Conservation (phyloP, 2,113 vertebrate species). For the Siniperca chuatsi region DNA sequence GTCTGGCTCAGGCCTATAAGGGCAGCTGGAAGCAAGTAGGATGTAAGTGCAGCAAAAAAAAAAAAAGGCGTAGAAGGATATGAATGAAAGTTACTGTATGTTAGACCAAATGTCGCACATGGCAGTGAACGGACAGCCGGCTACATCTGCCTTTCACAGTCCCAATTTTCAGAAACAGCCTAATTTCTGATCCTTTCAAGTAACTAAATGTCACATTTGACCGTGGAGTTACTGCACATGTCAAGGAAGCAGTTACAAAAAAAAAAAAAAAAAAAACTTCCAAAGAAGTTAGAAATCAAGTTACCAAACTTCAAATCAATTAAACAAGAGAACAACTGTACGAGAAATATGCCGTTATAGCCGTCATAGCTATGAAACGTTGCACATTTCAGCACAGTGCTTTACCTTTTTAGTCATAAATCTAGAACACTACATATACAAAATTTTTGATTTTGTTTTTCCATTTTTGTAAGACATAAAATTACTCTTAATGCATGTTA, state of each 20-base stretch:
- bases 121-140: neutral
- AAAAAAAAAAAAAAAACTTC: no score
- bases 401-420: neutral
- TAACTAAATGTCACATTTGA: neutral
- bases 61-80: neutral
- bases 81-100: slow-evolving; percentile 26
- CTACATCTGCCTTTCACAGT: neutral
- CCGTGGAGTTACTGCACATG: neutral
- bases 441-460: neutral
- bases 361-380: neutral
- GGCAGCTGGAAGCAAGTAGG: neutral
- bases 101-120: neutral
- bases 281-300: neutral
- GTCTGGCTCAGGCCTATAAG: slow-evolving; percentile 12
- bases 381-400: neutral
- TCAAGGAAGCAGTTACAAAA: neutral
- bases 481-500: neutral
- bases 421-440: neutral
- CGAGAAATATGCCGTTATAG: neutral
- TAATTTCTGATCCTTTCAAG: neutral
- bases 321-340: neutral
- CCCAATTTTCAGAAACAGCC: neutral
- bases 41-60: slow-evolving; percentile 4
- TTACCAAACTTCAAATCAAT: neutral
- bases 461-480: neutral